Conservation (phyloP, 2,797 vertebrate species). For the Falco concolor region DNA sequence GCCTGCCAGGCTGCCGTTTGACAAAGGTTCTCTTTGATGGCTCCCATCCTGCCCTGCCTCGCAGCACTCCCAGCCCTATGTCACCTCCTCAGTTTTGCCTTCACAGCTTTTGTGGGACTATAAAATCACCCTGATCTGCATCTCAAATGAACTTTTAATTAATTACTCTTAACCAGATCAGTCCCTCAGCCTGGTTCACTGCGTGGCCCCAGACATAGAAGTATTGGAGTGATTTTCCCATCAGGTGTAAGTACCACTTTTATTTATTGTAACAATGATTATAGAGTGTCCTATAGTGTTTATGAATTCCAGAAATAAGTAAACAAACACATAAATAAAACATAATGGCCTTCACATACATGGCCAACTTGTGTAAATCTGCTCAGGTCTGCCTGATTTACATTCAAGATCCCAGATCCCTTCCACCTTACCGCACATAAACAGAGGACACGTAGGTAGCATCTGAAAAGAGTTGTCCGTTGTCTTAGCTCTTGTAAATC, state of each 20-base stretch:
- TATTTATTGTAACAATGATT: neutral
- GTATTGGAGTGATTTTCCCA: neutral
- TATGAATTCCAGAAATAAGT: neutral
- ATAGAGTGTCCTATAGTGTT: neutral
- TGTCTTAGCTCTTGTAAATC: neutral
- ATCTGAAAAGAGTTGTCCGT: neutral
- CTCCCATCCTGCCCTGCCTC: neutral
- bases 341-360: neutral
- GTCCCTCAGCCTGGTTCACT: neutral
- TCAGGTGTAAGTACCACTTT: neutral
- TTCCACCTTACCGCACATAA: neutral
- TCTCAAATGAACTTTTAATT: neutral
- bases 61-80: accelerated
- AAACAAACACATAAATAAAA: neutral
- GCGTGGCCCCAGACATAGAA: neutral
- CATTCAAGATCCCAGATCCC: neutral
- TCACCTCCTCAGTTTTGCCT: neutral
- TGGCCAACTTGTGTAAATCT: neutral
- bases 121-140: neutral
- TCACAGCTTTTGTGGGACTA: neutral
- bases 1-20: neutral
- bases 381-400: neutral
- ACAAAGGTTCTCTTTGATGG: neutral
- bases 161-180: neutral
- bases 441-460: neutral